Evolutionary conservation across 2,113 vertebrate genomes (phyloP).

Genomic region (Misgurnus mizolepis): DNA sequence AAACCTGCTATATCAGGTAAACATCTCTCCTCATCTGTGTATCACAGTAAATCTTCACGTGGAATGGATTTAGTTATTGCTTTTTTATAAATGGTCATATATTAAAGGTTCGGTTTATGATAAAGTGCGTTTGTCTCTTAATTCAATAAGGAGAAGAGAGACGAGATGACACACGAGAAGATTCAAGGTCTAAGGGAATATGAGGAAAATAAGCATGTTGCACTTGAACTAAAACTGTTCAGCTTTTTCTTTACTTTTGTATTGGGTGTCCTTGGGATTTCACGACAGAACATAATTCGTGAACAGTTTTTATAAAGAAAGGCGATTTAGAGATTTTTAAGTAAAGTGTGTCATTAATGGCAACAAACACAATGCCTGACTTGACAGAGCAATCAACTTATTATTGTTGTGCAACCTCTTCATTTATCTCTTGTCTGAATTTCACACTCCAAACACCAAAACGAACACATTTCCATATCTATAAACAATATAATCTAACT

Average conservation of each 20-base stretch:
- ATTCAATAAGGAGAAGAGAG: background rate
- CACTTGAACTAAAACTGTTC: background rate
- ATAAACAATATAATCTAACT: no score
- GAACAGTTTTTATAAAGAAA: background rate
- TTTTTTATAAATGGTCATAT: slow-evolving; percentile 7
- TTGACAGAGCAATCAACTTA: no score
- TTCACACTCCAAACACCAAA: no score
- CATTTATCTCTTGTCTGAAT: no score
- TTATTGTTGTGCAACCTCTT: no score
- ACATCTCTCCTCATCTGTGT: background rate
- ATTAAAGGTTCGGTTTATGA: background rate
- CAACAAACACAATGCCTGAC: no score
- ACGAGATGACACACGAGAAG: no score
- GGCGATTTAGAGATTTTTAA: background rate
- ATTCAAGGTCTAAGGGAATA: no score
- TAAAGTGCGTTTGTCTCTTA: slow-evolving; percentile 18
- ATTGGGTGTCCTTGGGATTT: background rate
- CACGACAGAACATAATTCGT: background rate
- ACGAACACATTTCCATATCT: no score
- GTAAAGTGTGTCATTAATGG: background rate
- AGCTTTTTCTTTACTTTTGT: background rate
- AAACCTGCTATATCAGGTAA: no score
- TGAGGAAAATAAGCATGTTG: background rate
- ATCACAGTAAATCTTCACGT: background rate
- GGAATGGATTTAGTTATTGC: slow-evolving; percentile 25